Evolutionary conservation across 2,797 vertebrate genomes (phyloP).

Genomic region (Anas bahamensis): DNA sequence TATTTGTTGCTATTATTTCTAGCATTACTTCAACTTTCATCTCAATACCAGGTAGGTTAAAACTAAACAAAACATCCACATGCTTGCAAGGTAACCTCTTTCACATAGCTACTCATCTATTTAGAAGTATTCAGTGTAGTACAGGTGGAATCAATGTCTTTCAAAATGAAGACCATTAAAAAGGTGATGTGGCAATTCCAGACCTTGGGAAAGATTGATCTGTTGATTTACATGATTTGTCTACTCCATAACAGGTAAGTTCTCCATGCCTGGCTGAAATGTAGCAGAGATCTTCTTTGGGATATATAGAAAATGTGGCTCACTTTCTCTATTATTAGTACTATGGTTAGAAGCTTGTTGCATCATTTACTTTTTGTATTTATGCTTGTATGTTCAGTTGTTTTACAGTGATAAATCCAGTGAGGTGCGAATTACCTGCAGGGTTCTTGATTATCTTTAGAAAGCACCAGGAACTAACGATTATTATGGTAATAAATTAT

Average conservation of each 20-base stretch:
- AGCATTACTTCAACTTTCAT: background rate
- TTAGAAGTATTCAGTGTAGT: background rate
- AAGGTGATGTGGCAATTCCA: background rate
- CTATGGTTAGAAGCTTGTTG: background rate
- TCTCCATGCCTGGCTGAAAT: background rate
- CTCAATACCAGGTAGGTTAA: background rate
- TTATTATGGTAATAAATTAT: background rate
- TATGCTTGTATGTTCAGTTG: background rate
- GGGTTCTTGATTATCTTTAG: background rate
- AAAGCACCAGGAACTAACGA: background rate
- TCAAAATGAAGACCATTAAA: background rate
- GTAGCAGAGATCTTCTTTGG: background rate
- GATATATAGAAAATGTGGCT: background rate
- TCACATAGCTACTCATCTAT: background rate
- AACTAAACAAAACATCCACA: background rate
- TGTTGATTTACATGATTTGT: background rate
- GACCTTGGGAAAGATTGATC: background rate
- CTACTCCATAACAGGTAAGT: conserved; percentile 12
- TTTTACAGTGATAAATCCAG: background rate
- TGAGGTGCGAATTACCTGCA: conserved; percentile 17
- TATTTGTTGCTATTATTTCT: background rate
- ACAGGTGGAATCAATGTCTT: background rate
- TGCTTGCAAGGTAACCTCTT: background rate
- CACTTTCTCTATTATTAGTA: background rate
- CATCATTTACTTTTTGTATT: background rate